Conservation (phyloP, 2,888 invertebrate species). For the Caprella mutica region DNA sequence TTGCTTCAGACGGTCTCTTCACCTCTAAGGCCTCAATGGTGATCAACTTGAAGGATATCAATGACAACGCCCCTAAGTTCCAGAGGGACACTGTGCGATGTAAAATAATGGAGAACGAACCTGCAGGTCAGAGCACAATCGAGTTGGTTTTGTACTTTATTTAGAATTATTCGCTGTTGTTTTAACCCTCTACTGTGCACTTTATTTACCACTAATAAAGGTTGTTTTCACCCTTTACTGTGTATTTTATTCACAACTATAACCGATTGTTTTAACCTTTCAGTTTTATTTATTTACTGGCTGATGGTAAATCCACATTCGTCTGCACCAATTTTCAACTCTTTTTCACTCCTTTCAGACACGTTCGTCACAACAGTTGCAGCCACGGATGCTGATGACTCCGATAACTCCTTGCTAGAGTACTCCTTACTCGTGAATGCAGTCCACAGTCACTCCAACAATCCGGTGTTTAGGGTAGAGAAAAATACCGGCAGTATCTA, state of each 20-base stretch:
- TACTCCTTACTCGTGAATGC: constrained; percentile 3
- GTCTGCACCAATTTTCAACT: no score
- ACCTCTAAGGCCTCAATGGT: constrained; percentile 12
- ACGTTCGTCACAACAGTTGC: not conserved
- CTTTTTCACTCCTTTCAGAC: not conserved
- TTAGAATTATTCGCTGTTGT: no score
- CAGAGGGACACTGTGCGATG: constrained; percentile 9
- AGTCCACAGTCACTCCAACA: not conserved
- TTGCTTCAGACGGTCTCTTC: constrained; percentile 16
- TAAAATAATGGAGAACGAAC: constrained; percentile 20
- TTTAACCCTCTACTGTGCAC: no score
- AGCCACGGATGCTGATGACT: not conserved
- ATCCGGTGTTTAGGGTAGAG: not conserved
- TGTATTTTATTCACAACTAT: no score
- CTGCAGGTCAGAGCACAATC: constrained; percentile 15
- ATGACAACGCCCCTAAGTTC: constrained; percentile 28
- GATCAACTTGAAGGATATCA: constrained; percentile 28
- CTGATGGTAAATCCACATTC: no score
- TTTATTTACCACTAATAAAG: no score
- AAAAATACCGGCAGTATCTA: not conserved
- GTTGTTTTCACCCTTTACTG: no score
- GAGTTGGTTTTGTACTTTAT: no score
- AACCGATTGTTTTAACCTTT: no score
- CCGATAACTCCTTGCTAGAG: not conserved
- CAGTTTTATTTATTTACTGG: no score